Conservation (phyloP, 2,797 vertebrate genomes). For the Pseudochaenichthys georgianus region DNA sequence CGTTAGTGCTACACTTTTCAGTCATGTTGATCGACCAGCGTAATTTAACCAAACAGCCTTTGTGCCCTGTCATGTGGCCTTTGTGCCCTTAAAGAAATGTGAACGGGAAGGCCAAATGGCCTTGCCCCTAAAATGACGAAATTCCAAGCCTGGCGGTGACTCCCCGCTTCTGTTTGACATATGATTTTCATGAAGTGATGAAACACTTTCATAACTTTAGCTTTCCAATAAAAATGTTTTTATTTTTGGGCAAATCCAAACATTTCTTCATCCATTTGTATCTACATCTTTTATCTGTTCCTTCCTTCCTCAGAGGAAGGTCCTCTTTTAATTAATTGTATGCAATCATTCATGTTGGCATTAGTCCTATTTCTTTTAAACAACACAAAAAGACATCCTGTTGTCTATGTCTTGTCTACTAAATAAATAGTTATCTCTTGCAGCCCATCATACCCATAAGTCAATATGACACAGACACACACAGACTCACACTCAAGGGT, state of each 20-base stretch:
- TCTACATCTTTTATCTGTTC: not conserved
- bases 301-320: not conserved
- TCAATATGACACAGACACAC: conserved; percentile 32
- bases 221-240: conserved; percentile 17
- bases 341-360: not conserved
- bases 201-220: conserved; percentile 10
- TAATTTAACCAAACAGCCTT: no score
- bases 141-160: no score
- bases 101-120: no score
- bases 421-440: conserved; percentile 46
- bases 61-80: no score
- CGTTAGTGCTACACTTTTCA: no score
- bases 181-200: conserved; percentile 12
- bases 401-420: conserved; percentile 30
- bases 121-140: no score
- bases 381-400: conserved; percentile 34
- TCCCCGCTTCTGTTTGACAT: conserved; percentile 15
- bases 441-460: conserved; percentile 32
- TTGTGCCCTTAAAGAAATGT: no score
- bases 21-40: no score
- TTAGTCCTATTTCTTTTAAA: conserved; percentile 39
- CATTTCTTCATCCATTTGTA: conserved; percentile 3
- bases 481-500: conserved; percentile 53
- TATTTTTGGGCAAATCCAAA: conserved; percentile 5
- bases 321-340: no score